Percentiles rank a stretch among this genome's conserved stretches.
phyloP scores from a whole-genome alignment of 35 echinoderm and acorn worm species.

The Eucidaris tribuloides region DNA sequence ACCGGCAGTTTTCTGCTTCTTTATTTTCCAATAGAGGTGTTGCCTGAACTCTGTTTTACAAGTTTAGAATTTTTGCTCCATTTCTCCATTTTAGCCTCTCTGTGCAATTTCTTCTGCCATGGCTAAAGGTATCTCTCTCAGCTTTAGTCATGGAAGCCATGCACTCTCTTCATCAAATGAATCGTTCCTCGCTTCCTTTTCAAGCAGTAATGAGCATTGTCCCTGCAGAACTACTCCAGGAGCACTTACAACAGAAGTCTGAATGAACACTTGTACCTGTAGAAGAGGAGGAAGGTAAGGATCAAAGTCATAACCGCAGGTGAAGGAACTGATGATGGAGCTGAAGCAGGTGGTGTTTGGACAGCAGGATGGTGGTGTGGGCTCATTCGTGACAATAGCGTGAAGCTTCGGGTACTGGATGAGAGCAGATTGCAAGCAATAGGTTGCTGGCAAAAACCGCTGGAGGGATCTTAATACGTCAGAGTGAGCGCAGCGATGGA shows the following conservation, averaged over 20 bases:
- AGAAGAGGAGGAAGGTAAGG: too few species aligned
- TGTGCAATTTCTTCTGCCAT: constrained; percentile 79
- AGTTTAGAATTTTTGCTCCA: background rate
- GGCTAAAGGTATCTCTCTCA: constrained; percentile 80
- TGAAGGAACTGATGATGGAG: background rate
- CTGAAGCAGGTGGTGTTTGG: background rate
- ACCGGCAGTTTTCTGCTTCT: background rate
- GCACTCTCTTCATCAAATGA: constrained; percentile 87
- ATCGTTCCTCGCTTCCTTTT: constrained; percentile 10
- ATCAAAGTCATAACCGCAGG: background rate
- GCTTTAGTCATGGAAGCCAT: constrained; percentile 83
- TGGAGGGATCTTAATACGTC: background rate
- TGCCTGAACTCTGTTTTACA: background rate
- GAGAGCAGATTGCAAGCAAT: background rate
- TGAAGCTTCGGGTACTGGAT: background rate
- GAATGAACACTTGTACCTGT: too few species aligned
- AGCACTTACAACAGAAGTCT: too few species aligned
- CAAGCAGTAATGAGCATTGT: too few species aligned
- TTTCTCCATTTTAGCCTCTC: constrained; percentile 61
- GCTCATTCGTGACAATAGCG: background rate
- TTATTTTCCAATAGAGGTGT: background rate
- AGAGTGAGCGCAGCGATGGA: too few species aligned
- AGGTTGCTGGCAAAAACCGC: background rate
- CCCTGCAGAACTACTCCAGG: too few species aligned
- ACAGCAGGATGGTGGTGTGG: background rate